Conservation (phyloP, 2,113 vertebrate species). For the Malurus melanocephalus region DNA sequence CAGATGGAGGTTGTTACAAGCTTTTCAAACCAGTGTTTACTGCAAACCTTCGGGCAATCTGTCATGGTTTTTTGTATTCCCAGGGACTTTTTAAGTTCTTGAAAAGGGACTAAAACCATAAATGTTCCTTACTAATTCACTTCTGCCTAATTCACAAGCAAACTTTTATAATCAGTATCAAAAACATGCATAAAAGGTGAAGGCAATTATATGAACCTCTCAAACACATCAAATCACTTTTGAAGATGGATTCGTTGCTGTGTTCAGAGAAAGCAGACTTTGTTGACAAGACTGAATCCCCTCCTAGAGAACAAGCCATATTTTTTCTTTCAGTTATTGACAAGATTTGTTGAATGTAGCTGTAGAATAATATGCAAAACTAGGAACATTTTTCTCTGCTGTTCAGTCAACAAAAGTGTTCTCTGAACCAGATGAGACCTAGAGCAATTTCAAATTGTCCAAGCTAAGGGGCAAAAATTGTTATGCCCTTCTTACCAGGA, state of each 20-base stretch:
- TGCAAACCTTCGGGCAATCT: conserved; percentile 54
- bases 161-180: not conserved
- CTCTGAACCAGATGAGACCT: conserved; percentile 2
- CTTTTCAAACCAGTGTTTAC: conserved; percentile 45
- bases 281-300: not conserved
- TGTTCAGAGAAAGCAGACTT: not conserved
- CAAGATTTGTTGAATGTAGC: conserved; percentile 22
- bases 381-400: not conserved
- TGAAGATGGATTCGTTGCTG: not conserved
- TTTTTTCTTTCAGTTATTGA: conserved; percentile 42
- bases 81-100: conserved; percentile 48
- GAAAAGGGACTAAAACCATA: conserved; percentile 28
- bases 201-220: not conserved
- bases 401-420: conserved; percentile 9
- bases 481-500: not conserved
- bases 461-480: not conserved
- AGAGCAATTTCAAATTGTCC: conserved; percentile 8
- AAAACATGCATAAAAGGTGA: not conserved
- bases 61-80: conserved; percentile 45
- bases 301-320: not conserved
- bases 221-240: not conserved
- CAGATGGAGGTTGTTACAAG: conserved; percentile 48
- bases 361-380: conserved; percentile 14
- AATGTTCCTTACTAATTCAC: conserved; percentile 9
- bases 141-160: conserved; percentile 5